A percentile compares a stretch with the other conserved stretches of the same genome.
These are phyloP conservation scores for Tinea trinotella DNA, from an alignment of 2,888 invertebrate genomes.

Conservation along the genomic window DNA sequence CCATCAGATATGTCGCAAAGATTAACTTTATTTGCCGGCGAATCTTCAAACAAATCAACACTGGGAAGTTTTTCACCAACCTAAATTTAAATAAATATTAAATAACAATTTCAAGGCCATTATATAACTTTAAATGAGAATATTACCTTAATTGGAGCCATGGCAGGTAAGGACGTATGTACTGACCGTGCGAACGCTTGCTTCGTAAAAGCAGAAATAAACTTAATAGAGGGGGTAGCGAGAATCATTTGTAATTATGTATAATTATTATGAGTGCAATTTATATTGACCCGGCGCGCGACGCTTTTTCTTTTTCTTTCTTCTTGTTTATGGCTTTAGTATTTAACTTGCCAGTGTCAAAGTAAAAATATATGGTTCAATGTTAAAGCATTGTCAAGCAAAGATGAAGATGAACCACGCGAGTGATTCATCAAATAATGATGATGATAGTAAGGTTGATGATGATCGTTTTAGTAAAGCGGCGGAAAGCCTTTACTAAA, in stretches of 20 bases:
- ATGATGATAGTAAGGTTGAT: no score
- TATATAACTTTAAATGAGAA: neutral
- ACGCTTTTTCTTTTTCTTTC: neutral
- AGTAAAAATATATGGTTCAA: no score
- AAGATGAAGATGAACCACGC: no score
- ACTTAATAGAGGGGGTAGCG: constrained; percentile 47
- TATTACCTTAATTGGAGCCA: constrained; percentile 62
- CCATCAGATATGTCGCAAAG: constrained; percentile 78
- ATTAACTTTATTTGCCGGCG: constrained; percentile 90
- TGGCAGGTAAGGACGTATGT: constrained; percentile 46
- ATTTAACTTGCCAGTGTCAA: no score
- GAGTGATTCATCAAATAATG: no score
- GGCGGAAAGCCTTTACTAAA: no score
- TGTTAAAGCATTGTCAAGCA: no score
- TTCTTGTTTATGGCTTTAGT: no score
- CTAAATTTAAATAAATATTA: constrained; percentile 54
- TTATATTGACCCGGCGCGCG: constrained; percentile 30
- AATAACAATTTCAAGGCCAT: neutral
- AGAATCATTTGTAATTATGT: constrained; percentile 53
- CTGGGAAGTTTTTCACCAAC: constrained; percentile 87
- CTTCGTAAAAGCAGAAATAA: constrained; percentile 50
- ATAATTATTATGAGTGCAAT: constrained; percentile 21
- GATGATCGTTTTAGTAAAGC: no score
- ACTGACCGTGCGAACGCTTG: constrained; percentile 48
- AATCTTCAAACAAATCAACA: constrained; percentile 86